Evolutionary conservation across 64 coral and sea anemone genomes (phyloP).

Genomic region (Montipora cactus): DNA sequence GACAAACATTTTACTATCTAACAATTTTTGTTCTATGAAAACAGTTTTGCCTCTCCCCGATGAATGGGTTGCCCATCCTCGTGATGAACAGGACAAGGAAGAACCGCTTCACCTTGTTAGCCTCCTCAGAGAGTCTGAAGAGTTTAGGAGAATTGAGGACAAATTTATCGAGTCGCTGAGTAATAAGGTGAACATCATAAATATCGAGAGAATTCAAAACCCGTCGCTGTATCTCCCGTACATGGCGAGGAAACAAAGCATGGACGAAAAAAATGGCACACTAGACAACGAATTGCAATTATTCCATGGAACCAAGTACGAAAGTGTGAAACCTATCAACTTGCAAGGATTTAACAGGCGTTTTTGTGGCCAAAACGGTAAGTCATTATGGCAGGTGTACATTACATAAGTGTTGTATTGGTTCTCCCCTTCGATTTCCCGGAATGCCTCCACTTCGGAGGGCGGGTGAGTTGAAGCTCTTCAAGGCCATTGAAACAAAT

Average conservation of each 20-base stretch:
- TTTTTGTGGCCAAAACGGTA: conserved; percentile 46
- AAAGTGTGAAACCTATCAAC: conserved; percentile 46
- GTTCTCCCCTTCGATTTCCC: no score
- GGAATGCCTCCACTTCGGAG: no score
- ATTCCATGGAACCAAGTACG: conserved; percentile 55
- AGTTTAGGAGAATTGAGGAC: conserved; percentile 26
- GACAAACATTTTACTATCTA: not conserved
- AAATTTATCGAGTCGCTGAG: conserved; percentile 6
- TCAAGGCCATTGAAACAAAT: no score
- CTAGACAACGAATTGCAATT: conserved; percentile 28
- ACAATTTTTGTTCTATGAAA: not conserved
- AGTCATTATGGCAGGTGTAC: not conserved
- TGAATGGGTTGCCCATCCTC: conserved; percentile 51
- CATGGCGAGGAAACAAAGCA: conserved; percentile 39
- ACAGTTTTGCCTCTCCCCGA: conserved; percentile 42
- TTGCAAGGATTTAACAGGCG: conserved; percentile 66
- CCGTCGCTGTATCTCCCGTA: conserved; percentile 38
- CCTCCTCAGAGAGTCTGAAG: not conserved
- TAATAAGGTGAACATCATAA: conserved; percentile 18
- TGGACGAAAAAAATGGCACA: conserved; percentile 42
- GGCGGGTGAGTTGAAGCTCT: no score
- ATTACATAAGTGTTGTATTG: no score
- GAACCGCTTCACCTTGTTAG: conserved; percentile 13
- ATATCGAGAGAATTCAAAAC: conserved; percentile 68
- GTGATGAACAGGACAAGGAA: conserved; percentile 24